Base-by-base conservation (phyloP, 2,113 vertebrate genomes). In the Delphinus delphis region DNA sequence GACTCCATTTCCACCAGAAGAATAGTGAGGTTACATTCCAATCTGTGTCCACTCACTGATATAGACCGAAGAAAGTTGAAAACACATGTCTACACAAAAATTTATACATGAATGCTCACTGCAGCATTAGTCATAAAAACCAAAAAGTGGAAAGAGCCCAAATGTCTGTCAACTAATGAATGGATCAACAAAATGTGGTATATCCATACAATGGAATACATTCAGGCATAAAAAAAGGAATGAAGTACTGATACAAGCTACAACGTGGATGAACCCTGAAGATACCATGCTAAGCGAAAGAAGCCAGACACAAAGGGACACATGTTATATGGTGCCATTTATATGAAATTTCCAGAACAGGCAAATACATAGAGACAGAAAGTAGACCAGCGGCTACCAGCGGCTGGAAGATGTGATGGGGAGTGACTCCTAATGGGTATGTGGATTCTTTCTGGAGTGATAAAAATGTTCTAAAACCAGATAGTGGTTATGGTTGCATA, bases 171-270 rank as follows among this genome's bases (percentile, higher is more conserved):
- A 87, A 12, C 5, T 82, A 44, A 63, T 65, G 65, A 87, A 44
- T 33, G 44, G 25, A 70, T 77, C 77, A 65, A 81, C n/a, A 94
- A 82, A 91, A 76, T 65, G 50, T 67, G 36, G 26, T 58, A 28
- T 58, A 65, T 23, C 65, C 28, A 44, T 9, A 28, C 25, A 70
- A 50, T 65, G 67, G 60, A 63, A 18, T 47, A 55, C n/a, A 82
- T 26, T 88, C 53, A 41, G 47, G 17, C 36, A 67, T 71, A 28
- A 71, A 71, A 71, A 71, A 70, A 82, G 33, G 33, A 68, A 71
- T 44, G 65, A 68, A 90, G 8, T 60, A 17, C 53, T 33, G 31
- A 73, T 6, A 28, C 10, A 44, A 84, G 63, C 31, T 83, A 65
- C 36, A 31, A 60, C 13, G 17, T 47, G 33, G 25, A 26, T 68